These are phyloP conservation scores for Epistrophella euchroma DNA, from an alignment of 2,888 invertebrate species.

Conservation along the genomic window DNA sequence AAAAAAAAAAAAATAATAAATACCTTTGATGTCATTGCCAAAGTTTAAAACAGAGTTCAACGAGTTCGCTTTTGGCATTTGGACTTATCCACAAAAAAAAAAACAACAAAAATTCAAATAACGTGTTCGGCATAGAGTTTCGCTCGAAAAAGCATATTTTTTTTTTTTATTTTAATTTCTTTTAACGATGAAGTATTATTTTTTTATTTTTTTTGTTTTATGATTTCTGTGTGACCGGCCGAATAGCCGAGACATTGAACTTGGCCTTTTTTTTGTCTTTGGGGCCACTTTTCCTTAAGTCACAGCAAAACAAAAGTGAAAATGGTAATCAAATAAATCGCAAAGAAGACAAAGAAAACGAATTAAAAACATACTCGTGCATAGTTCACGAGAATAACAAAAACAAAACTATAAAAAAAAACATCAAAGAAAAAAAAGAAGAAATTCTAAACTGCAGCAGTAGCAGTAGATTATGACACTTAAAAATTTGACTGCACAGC, in stretches of 20 bases:
- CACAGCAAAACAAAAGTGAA: conserved; percentile 67
- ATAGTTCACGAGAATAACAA: conserved; percentile 21
- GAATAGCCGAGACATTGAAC: conserved; percentile 63
- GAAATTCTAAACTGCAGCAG: background rate
- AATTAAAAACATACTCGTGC: conserved; percentile 2
- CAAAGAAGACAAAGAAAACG: conserved; percentile 6
- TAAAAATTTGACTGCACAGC: conserved; percentile 39
- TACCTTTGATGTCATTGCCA: conserved; percentile 43
- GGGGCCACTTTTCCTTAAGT: conserved; percentile 48
- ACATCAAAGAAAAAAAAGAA: conserved; percentile 32
- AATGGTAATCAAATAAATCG: conserved; percentile 46
- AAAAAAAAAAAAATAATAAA: conserved; percentile 1
- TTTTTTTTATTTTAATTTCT: background rate
- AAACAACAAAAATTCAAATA: conserved; percentile 24
- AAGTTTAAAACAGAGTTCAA: conserved; percentile 51
- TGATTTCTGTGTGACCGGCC: conserved; percentile 47
- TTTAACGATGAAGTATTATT: conserved; percentile 1
- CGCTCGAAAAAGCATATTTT: conserved; percentile 61
- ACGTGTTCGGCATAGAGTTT: conserved; percentile 70
- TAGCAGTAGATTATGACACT: conserved; percentile 22
- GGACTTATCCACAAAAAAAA: conserved; percentile 27
- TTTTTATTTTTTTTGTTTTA: background rate
- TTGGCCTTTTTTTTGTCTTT: conserved; percentile 60
- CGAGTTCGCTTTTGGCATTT: conserved; percentile 45
- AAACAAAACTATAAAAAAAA: background rate